These are phyloP conservation scores for Battus philenor DNA, from an alignment of 1,140 invertebrate genomes.

Conservation along the genomic window DNA sequence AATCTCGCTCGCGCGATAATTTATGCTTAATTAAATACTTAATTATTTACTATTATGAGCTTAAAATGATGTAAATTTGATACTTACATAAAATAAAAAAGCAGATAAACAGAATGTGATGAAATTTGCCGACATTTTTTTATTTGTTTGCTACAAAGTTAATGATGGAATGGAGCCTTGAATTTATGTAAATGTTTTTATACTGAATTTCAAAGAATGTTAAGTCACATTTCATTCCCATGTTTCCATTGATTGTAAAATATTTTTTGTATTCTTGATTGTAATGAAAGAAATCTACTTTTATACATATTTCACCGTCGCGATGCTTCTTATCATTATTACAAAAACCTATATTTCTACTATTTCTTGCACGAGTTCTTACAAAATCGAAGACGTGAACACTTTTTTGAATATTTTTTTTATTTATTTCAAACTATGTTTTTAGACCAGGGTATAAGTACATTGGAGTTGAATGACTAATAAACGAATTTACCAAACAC, in stretches of 20 bases:
- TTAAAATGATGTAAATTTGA: too few species aligned
- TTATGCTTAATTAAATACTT: too few species aligned
- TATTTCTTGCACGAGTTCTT: slow-evolving; percentile 2
- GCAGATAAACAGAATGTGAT: slow-evolving; percentile 7
- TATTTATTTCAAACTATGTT: too few species aligned
- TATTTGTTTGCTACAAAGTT: slow-evolving; percentile 14
- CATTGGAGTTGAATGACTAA: too few species aligned
- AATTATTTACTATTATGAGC: too few species aligned
- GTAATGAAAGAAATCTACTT: slow-evolving; percentile 11
- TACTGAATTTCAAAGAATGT: slow-evolving; percentile 13
- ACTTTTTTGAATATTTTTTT: neutral
- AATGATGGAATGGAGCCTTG: slow-evolving; percentile 13
- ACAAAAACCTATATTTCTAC: slow-evolving; percentile 9
- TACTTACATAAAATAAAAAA: slow-evolving; percentile 12
- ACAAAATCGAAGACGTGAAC: neutral
- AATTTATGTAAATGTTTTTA: slow-evolving; percentile 16
- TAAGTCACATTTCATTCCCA: slow-evolving; percentile 16
- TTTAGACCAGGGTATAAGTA: too few species aligned
- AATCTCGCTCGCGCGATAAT: too few species aligned
- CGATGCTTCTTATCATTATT: slow-evolving; percentile 12
- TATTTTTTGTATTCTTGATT: slow-evolving; percentile 14
- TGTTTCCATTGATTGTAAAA: slow-evolving; percentile 12
- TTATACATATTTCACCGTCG: slow-evolving; percentile 13
- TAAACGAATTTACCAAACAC: too few species aligned
- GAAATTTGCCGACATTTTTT: slow-evolving; percentile 14